Conservation (phyloP, 1,140 invertebrate species). For the Caenorhabditis latens region DNA sequence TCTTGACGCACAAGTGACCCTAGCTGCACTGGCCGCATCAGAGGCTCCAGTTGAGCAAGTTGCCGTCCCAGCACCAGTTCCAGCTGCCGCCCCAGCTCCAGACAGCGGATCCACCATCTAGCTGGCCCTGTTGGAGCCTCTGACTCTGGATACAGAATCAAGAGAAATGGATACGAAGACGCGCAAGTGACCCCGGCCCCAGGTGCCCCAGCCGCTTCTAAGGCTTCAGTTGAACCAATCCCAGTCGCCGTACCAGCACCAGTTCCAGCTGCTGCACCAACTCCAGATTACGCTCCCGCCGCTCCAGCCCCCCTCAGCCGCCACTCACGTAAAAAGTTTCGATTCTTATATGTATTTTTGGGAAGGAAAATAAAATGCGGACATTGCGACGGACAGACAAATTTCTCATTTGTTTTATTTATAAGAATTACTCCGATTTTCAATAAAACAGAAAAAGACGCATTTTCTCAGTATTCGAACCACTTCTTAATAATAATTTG, state of each 20-base stretch:
- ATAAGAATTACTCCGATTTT: no score
- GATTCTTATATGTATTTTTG: no score
- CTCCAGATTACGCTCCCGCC: not conserved
- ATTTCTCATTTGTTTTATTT: no score
- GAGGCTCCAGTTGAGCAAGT: constrained; percentile 36
- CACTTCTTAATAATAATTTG: no score
- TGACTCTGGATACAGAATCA: constrained; percentile 52
- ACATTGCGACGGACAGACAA: no score
- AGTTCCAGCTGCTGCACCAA: constrained; percentile 19
- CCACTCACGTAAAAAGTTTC: not conserved
- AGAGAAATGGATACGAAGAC: constrained; percentile 53
- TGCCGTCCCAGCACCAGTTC: constrained; percentile 27
- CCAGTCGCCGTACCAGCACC: constrained; percentile 35
- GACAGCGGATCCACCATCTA: constrained; percentile 6
- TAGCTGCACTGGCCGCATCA: constrained; percentile 17
- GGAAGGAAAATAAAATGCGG: no score
- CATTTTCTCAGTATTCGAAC: no score
- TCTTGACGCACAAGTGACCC: constrained; percentile 45
- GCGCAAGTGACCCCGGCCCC: constrained; percentile 54
- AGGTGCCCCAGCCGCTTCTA: not conserved
- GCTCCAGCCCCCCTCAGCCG: constrained; percentile 51
- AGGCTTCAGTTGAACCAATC: not conserved
- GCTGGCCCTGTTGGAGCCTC: constrained; percentile 31
- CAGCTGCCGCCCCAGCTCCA: constrained; percentile 42
- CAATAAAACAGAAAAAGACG: no score